Conservation (phyloP, 2,888 invertebrate genomes). For the Apotomis capreana region DNA sequence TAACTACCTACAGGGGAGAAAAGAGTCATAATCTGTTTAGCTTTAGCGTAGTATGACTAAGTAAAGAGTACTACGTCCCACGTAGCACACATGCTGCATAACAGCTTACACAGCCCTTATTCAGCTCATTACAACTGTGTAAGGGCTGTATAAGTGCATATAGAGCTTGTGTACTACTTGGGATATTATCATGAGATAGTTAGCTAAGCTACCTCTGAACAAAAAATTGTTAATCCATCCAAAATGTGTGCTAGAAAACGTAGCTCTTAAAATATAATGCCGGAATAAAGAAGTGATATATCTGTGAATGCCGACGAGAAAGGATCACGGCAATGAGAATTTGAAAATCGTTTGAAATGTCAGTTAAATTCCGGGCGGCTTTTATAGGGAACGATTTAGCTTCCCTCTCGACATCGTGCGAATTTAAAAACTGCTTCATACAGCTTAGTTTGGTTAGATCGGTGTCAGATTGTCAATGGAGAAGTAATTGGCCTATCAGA, state of each 20-base stretch:
- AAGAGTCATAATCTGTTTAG: too few species aligned
- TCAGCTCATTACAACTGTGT: too few species aligned
- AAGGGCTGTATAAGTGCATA: too few species aligned
- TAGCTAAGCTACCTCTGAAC: too few species aligned
- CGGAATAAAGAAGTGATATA: slow-evolving; percentile 10
- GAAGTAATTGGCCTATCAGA: not conserved
- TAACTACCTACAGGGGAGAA: too few species aligned
- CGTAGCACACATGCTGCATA: too few species aligned
- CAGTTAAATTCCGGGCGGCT: not conserved
- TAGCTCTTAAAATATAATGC: slow-evolving; percentile 7
- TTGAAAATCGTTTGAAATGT: slow-evolving; percentile 20
- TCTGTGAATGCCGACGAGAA: not conserved
- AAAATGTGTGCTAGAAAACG: not conserved
- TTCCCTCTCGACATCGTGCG: not conserved
- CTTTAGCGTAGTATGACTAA: too few species aligned
- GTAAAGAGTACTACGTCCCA: too few species aligned
- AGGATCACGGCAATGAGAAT: slow-evolving; percentile 14
- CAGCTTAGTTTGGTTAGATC: not conserved
- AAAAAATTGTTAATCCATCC: too few species aligned
- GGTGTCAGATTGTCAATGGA: not conserved
- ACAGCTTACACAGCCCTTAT: too few species aligned
- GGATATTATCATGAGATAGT: too few species aligned
- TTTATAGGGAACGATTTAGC: not conserved
- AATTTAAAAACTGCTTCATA: not conserved
- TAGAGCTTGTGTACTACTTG: too few species aligned